These are phyloP conservation scores for Serrognathus titanus DNA, from an alignment of 2,888 invertebrate genomes.

Conservation along the genomic window DNA sequence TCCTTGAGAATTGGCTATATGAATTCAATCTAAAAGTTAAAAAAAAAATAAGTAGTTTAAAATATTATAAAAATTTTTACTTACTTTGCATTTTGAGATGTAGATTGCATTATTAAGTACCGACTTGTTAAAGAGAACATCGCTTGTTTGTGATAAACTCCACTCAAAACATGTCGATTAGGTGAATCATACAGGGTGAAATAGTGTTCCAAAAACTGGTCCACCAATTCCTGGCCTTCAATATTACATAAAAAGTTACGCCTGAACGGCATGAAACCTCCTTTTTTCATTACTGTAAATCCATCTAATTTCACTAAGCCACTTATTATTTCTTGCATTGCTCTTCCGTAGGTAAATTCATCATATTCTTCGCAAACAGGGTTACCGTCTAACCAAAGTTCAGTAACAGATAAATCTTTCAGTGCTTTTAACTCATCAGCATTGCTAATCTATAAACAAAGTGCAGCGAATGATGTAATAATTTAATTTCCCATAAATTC, in stretches of 20 bases:
- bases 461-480: neutral
- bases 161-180: slow-evolving; percentile 53
- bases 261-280: slow-evolving; percentile 41
- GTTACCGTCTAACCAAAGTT: slow-evolving; percentile 65
- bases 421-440: slow-evolving; percentile 9
- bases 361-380: slow-evolving; percentile 66
- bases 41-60: neutral
- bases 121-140: slow-evolving; percentile 57
- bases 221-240: slow-evolving; percentile 52
- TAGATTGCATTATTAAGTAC: slow-evolving; percentile 35
- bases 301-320: slow-evolving; percentile 47
- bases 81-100: slow-evolving; percentile 40
- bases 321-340: slow-evolving; percentile 54
- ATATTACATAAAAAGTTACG: slow-evolving; percentile 55
- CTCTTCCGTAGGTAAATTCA: slow-evolving; percentile 58
- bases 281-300: neutral
- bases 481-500: neutral
- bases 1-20: slow-evolving; percentile 50
- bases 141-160: slow-evolving; percentile 63
- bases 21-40: slow-evolving; percentile 35
- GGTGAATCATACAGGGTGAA: slow-evolving; percentile 62
- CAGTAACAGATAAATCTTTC: slow-evolving; percentile 26
- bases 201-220: slow-evolving; percentile 64
- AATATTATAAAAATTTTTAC: slow-evolving; percentile 8
- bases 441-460: slow-evolving; percentile 11